Conservation (phyloP, 2,113 vertebrate species). For the Ciconia stormi region DNA sequence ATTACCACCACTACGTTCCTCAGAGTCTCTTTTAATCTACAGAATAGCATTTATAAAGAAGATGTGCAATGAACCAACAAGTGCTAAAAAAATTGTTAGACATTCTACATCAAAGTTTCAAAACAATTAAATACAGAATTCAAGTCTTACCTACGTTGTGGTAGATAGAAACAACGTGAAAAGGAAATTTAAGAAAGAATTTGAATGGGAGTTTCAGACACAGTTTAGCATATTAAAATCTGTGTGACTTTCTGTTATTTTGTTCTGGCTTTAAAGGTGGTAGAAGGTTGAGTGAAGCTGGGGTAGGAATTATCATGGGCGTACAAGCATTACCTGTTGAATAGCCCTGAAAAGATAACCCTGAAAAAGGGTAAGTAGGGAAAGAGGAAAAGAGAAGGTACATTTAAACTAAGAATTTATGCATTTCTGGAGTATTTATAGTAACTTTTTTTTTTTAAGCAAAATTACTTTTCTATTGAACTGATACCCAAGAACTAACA, state of each 20-base stretch:
- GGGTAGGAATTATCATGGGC: neutral
- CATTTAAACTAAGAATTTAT: neutral
- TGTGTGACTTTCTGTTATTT: neutral
- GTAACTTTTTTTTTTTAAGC: neutral
- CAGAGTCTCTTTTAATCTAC: neutral
- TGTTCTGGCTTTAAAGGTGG: neutral
- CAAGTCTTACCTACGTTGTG: neutral
- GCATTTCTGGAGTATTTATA: neutral
- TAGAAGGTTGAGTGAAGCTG: neutral
- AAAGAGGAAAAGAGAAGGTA: neutral
- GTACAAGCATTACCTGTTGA: neutral
- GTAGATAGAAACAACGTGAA: neutral
- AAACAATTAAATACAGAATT: neutral
- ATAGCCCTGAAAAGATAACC: neutral
- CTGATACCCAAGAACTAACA: constrained; percentile 12
- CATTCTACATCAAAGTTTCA: neutral
- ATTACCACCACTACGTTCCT: neutral
- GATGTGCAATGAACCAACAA: neutral
- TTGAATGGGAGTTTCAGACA: neutral
- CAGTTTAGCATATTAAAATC: neutral
- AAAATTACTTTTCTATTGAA: neutral
- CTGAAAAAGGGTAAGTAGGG: neutral
- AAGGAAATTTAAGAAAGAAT: neutral
- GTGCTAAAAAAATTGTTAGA: neutral
- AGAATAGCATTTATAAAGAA: neutral